phyloP scores from a whole-genome alignment of 2,797 vertebrate genomes.

The Odontamblyopus rebecca region DNA sequence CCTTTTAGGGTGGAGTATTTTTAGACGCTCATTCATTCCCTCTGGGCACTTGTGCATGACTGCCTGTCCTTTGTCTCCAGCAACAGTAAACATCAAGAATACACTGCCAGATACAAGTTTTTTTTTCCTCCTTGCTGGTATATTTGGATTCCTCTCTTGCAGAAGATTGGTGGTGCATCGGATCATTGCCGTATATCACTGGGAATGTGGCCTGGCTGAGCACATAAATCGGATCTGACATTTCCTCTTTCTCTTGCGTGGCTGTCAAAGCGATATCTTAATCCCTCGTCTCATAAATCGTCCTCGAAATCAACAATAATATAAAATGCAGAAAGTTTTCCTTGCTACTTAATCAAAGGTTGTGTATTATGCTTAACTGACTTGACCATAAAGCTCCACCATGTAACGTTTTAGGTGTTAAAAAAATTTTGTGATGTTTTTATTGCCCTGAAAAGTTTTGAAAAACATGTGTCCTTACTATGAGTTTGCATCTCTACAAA shows the following conservation, averaged over 20 bases:
- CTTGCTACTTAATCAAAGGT: constrained; percentile 6
- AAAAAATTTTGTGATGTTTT: too few species aligned
- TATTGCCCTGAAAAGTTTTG: too few species aligned
- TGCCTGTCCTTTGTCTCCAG: constrained; percentile 12
- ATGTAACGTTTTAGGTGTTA: too few species aligned
- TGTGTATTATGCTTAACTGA: background rate
- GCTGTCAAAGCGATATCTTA: constrained; percentile 37
- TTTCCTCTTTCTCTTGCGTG: constrained; percentile 25
- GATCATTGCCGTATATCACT: constrained; percentile 45
- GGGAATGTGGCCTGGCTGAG: constrained; percentile 34
- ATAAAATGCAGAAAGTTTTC: background rate
- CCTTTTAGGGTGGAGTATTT: constrained; percentile 13
- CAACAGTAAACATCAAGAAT: constrained; percentile 2
- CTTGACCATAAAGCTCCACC: too few species aligned
- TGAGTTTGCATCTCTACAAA: too few species aligned
- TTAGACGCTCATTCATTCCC: constrained; percentile 9
- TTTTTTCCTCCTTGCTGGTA: constrained; percentile 1
- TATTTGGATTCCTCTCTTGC: constrained; percentile 13
- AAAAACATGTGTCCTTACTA: too few species aligned
- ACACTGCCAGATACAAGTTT: background rate
- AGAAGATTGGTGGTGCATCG: constrained; percentile 16
- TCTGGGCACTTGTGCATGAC: constrained; percentile 1
- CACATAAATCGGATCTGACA: constrained; percentile 39
- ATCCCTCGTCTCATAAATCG: constrained; percentile 34
- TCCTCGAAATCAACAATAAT: constrained; percentile 21